Evolutionary conservation across 1,140 invertebrate genomes (phyloP).

Genomic region (Drosophila pruinosa): DNA sequence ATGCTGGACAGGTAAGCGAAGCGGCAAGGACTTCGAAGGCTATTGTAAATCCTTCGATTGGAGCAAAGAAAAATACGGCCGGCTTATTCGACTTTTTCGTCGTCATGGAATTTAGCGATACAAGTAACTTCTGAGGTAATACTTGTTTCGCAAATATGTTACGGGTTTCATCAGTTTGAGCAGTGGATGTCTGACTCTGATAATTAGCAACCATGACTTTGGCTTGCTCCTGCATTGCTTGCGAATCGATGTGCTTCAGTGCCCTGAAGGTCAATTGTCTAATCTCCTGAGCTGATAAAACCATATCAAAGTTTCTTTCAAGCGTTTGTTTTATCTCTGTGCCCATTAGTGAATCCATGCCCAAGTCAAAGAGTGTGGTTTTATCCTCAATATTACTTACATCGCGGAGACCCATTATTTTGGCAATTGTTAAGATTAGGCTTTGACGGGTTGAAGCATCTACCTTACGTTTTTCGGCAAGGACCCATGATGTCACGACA

Average conservation of each 20-base stretch:
- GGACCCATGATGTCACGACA: constrained; percentile 93
- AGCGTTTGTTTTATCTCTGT: constrained; percentile 98
- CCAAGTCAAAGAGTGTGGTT: constrained; percentile 93
- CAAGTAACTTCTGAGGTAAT: constrained; percentile 87
- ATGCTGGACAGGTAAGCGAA: constrained; percentile 90
- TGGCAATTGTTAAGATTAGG: constrained; percentile 89
- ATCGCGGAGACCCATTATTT: constrained; percentile 94
- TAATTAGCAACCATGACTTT: not conserved
- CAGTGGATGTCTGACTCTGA: constrained; percentile 23
- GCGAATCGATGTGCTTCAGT: constrained; percentile 87
- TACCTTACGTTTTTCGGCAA: constrained; percentile 88
- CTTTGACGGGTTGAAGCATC: constrained; percentile 84
- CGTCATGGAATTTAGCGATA: constrained; percentile 85
- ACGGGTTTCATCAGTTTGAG: constrained; percentile 81
- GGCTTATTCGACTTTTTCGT: constrained; percentile 72
- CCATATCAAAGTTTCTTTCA: constrained; percentile 94
- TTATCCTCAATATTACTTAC: constrained; percentile 88
- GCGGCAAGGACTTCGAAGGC: constrained; percentile 88
- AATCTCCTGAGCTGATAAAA: constrained; percentile 94
- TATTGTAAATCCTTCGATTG: constrained; percentile 94
- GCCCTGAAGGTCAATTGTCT: constrained; percentile 90
- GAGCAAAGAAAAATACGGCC: constrained; percentile 91
- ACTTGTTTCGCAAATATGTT: constrained; percentile 85
- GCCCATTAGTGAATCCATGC: constrained; percentile 99
- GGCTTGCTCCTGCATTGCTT: constrained; percentile 8